These are phyloP conservation scores for Aphelinus certus DNA, from an alignment of 1,140 invertebrate genomes.

Conservation along the genomic window DNA sequence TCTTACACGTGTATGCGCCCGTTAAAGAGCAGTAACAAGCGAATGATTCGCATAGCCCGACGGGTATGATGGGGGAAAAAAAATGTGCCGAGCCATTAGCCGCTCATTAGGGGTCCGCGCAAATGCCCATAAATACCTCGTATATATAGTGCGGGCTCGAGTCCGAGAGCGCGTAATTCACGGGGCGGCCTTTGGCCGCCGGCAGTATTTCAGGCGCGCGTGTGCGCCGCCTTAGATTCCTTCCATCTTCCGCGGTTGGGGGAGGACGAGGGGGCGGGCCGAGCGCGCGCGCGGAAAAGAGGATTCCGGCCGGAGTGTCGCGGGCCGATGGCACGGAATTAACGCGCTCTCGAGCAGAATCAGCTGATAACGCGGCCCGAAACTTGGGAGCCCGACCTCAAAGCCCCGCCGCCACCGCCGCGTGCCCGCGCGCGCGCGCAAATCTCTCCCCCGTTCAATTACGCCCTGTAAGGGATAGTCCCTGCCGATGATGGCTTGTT, in stretches of 20 bases:
- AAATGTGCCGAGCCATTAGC: too few relatives aligned
- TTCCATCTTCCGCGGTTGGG: neutral
- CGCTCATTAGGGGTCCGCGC: too few relatives aligned
- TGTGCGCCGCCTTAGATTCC: slow-evolving; percentile 11
- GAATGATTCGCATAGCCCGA: too few relatives aligned
- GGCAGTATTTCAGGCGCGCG: neutral
- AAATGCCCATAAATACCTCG: neutral
- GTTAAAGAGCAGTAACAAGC: too few relatives aligned
- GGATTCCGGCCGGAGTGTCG: slow-evolving; percentile 7
- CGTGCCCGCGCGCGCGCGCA: neutral
- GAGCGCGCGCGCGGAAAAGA: neutral
- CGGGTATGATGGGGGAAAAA: too few relatives aligned
- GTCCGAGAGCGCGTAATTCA: neutral
- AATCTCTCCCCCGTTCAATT: slow-evolving; percentile 7
- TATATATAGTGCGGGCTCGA: too few relatives aligned
- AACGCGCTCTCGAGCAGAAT: slow-evolving; percentile 29
- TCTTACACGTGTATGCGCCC: too few relatives aligned
- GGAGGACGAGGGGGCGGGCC: too few relatives aligned
- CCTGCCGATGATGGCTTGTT: neutral
- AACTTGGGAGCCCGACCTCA: too few relatives aligned
- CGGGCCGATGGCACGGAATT: slow-evolving; percentile 32
- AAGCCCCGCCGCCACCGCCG: too few relatives aligned
- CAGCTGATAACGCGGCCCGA: slow-evolving; percentile 29
- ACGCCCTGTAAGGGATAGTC: too few relatives aligned
- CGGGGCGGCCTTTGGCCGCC: neutral